phyloP scores from a whole-genome alignment of 2,113 vertebrate genomes.

The Ptychochromis oligacanthus region DNA sequence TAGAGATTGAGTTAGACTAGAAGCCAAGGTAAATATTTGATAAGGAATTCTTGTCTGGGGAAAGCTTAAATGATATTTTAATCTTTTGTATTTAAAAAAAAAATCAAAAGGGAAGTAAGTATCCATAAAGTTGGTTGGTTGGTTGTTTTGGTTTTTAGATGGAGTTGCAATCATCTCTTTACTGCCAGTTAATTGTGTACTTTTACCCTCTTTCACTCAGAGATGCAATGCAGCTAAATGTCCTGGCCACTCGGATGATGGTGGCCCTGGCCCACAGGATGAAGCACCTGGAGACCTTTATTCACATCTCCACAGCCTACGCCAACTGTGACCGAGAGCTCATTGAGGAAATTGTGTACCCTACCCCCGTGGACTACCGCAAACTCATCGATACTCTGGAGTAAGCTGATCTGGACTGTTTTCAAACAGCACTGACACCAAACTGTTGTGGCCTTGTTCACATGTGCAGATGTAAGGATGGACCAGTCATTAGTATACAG shows the following conservation, averaged over 20 bases:
- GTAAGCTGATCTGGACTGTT: constrained; percentile 76
- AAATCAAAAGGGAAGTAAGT: background rate
- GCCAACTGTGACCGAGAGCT: constrained; percentile 94
- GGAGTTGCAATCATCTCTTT: background rate
- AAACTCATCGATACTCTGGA: constrained; percentile 94
- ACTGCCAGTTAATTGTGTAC: background rate
- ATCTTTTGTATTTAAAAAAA: background rate
- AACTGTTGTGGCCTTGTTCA: background rate
- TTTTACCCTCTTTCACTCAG: constrained; percentile 66
- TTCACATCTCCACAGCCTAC: constrained; percentile 95
- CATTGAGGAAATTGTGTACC: constrained; percentile 93
- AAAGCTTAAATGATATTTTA: background rate
- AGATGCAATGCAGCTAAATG: constrained; percentile 95
- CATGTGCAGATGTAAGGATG: background rate
- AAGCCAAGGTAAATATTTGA: background rate
- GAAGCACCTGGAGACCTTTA: constrained; percentile 92
- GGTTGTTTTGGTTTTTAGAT: too few relatives aligned
- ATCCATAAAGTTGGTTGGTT: too few relatives aligned
- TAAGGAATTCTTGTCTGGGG: background rate
- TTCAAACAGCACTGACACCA: rapidly evolving
- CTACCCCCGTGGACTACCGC: constrained; percentile 92
- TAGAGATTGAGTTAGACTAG: background rate
- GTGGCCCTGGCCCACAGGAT: constrained; percentile 88
- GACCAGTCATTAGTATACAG: background rate
- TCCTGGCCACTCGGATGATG: constrained; percentile 92